Conservation (phyloP, 2,797 vertebrate genomes). For the Sebastes dallii region DNA sequence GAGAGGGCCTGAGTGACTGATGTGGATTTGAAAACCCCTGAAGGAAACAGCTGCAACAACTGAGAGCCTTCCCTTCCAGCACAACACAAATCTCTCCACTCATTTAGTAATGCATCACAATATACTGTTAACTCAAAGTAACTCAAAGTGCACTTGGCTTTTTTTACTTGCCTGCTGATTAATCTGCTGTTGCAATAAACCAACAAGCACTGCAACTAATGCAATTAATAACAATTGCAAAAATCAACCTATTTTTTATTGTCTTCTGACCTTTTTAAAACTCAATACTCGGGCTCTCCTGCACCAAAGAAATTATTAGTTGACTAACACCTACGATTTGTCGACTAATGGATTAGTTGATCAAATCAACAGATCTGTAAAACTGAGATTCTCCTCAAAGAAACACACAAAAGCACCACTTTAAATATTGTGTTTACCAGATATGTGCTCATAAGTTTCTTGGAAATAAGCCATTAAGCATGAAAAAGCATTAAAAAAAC, state of each 20-base stretch:
- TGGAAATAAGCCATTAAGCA: too few species aligned
- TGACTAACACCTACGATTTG: too few species aligned
- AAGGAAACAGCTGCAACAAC: slow-evolving; percentile 43
- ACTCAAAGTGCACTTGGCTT: neutral
- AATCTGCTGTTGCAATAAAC: neutral
- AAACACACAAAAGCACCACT: too few species aligned
- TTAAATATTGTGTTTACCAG: too few species aligned
- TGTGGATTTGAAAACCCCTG: slow-evolving; percentile 45
- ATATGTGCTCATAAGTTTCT: too few species aligned
- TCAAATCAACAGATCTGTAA: too few species aligned
- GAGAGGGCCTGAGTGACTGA: slow-evolving; percentile 43
- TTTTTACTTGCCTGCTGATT: neutral
- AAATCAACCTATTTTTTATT: neutral
- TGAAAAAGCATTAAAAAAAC: too few species aligned
- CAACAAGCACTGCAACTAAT: neutral
- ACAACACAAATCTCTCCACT: slow-evolving; percentile 12
- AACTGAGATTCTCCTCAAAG: too few species aligned
- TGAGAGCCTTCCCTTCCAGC: slow-evolving; percentile 11
- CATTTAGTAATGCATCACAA: neutral
- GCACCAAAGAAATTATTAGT: too few species aligned
- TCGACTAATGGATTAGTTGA: too few species aligned
- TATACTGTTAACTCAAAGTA: neutral
- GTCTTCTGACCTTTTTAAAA: neutral
- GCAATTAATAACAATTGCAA: neutral
- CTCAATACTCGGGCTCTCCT: neutral